Evolutionary conservation across 2,797 vertebrate genomes (phyloP).

Genomic region (Tympanoctomys barrerae): DNA sequence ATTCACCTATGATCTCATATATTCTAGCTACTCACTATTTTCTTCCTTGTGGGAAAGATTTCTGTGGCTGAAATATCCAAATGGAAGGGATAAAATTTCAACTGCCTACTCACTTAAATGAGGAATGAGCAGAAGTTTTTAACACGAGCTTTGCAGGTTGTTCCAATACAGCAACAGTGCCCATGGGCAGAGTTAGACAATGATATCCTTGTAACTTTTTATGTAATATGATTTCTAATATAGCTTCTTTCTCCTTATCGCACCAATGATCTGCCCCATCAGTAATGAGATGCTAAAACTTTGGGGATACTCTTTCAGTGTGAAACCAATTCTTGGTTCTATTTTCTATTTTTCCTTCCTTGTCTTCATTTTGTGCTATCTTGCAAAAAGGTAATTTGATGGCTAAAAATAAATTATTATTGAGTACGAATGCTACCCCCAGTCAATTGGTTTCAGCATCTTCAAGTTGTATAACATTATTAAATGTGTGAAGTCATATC

Average conservation of each 20-base stretch:
- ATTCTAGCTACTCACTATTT: background rate
- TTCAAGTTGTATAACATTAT: background rate
- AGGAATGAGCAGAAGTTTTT: background rate
- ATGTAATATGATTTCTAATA: background rate
- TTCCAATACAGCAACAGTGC: background rate
- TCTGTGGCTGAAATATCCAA: background rate
- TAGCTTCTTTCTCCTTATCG: background rate
- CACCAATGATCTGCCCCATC: background rate
- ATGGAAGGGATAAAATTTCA: background rate
- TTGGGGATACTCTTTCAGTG: background rate
- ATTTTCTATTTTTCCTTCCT: background rate
- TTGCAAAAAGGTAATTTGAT: background rate
- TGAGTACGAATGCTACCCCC: background rate
- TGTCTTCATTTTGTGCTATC: background rate
- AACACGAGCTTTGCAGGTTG: background rate
- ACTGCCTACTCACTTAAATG: background rate
- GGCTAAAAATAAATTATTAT: slow-evolving; percentile 17
- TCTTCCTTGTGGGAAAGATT: background rate
- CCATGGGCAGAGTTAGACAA: background rate
- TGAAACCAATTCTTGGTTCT: background rate
- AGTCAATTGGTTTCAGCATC: background rate
- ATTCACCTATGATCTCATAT: background rate
- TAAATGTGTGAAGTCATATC: background rate
- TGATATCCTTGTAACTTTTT: background rate
- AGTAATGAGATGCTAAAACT: background rate